A percentile compares a stretch with the other conserved stretches of the same genome.
These are phyloP conservation scores for Amazonetta brasiliensis DNA, from an alignment of 2,797 vertebrate species.

Conservation along the genomic window DNA sequence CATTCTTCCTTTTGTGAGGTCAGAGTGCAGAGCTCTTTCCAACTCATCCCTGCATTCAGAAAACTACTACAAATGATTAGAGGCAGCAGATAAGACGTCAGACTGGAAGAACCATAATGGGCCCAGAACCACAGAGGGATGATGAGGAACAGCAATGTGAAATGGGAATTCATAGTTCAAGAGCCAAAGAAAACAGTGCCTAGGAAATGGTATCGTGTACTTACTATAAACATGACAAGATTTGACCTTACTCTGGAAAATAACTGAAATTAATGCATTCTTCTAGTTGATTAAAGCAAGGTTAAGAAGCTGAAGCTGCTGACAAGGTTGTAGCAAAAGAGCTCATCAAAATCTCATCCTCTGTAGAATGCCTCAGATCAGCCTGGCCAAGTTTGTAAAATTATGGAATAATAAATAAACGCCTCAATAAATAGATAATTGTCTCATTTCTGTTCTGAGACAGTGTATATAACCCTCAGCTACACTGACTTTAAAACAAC, in stretches of 20 bases:
- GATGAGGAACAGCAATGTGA: not conserved
- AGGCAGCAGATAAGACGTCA: not conserved
- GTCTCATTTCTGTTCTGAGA: not conserved
- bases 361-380: not conserved
- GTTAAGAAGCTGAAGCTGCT: not conserved
- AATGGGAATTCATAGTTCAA: not conserved
- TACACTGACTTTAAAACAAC: not conserved
- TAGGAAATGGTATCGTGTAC: not conserved
- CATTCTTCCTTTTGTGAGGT: not conserved
- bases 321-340: not conserved
- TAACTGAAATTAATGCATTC: not conserved
- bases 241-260: not conserved
- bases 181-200: not conserved
- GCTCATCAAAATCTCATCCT: not conserved
- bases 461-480: not conserved
- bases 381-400: not conserved
- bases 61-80: fast-evolving
- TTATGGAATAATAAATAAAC: constrained; percentile 7
- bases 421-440: constrained; percentile 15
- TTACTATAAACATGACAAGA: not conserved
- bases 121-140: not conserved
- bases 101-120: not conserved
- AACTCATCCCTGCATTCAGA: not conserved
- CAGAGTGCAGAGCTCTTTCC: not conserved
- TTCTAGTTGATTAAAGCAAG: not conserved